Evolutionary conservation across 1,140 invertebrate genomes (phyloP).

Genomic region (Caerostris extrusa): DNA sequence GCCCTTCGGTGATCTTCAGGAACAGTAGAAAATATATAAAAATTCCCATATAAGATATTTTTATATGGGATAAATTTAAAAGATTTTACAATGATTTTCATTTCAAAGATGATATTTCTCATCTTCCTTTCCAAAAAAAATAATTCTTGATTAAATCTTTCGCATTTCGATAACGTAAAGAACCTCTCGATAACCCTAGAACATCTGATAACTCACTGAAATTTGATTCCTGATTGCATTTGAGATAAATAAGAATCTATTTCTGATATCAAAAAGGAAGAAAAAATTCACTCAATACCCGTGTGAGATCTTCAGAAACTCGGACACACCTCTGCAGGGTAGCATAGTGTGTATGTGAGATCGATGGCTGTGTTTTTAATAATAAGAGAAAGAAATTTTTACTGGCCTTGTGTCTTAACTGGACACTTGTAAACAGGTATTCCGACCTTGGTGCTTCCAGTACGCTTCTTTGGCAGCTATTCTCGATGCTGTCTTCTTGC

Average conservation of each 20-base stretch:
- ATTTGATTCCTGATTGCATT: background rate
- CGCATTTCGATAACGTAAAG: too few relatives aligned
- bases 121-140: too few relatives aligned
- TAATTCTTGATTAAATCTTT: too few relatives aligned
- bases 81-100: too few relatives aligned
- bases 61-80: too few relatives aligned
- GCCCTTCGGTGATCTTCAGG: too few relatives aligned
- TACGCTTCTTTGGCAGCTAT: constrained; percentile 18
- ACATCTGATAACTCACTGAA: constrained; percentile 18
- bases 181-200: background rate
- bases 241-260: background rate
- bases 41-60: too few relatives aligned
- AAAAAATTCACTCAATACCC: constrained; percentile 6
- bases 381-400: constrained; percentile 63
- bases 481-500: constrained; percentile 49
- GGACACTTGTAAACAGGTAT: constrained; percentile 73
- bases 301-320: constrained; percentile 4
- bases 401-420: constrained; percentile 60
- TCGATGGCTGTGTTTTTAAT: constrained; percentile 50
- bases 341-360: background rate
- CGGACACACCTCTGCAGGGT: constrained; percentile 8
- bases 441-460: constrained; percentile 44
- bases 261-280: background rate
- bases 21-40: too few relatives aligned
- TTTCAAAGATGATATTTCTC: too few relatives aligned